Conservation (phyloP, 2,797 vertebrate genomes). For the Argyrosomus regius region DNA sequence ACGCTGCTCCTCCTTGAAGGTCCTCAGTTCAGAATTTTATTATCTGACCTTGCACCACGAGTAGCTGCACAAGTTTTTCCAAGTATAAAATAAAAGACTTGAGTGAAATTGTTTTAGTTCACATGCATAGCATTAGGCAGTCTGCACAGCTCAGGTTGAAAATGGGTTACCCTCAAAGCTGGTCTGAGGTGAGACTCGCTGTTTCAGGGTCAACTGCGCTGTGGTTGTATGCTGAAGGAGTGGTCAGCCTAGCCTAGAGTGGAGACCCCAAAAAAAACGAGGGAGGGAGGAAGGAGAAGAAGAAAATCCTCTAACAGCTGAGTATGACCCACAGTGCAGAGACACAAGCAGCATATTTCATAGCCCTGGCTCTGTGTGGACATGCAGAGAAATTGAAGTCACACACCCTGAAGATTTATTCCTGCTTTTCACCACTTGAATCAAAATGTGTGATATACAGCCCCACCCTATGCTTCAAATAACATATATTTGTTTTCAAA, state of each 20-base stretch:
- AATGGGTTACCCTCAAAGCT: slow-evolving; percentile 53
- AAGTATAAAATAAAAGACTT: slow-evolving; percentile 26
- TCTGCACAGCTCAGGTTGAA: slow-evolving; percentile 38
- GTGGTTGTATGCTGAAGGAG: slow-evolving; percentile 40
- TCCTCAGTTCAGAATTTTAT: slow-evolving; percentile 19
- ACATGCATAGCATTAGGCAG: slow-evolving; percentile 21
- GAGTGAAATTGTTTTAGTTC: slow-evolving; percentile 42
- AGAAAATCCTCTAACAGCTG: slow-evolving; percentile 45
- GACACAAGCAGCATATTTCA: slow-evolving; percentile 59
- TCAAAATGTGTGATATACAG: slow-evolving; percentile 16
- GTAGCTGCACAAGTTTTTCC: slow-evolving; percentile 19
- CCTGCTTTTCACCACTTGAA: slow-evolving; percentile 26
- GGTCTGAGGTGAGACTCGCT: slow-evolving; percentile 28
- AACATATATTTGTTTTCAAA: neutral
- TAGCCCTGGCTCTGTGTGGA: slow-evolving; percentile 24
- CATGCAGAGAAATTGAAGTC: slow-evolving; percentile 37
- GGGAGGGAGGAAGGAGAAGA: slow-evolving; percentile 8
- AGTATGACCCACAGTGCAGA: slow-evolving; percentile 54
- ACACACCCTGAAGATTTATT: slow-evolving; percentile 45
- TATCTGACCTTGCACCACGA: slow-evolving; percentile 34
- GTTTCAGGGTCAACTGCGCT: slow-evolving; percentile 57
- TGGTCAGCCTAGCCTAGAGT: slow-evolving; percentile 27
- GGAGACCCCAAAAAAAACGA: slow-evolving; percentile 12
- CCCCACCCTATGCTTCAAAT: neutral
- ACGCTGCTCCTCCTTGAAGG: slow-evolving; percentile 13